Base-by-base conservation (phyloP, 1,140 invertebrate species). In the Hypsibius dujardini region DNA sequence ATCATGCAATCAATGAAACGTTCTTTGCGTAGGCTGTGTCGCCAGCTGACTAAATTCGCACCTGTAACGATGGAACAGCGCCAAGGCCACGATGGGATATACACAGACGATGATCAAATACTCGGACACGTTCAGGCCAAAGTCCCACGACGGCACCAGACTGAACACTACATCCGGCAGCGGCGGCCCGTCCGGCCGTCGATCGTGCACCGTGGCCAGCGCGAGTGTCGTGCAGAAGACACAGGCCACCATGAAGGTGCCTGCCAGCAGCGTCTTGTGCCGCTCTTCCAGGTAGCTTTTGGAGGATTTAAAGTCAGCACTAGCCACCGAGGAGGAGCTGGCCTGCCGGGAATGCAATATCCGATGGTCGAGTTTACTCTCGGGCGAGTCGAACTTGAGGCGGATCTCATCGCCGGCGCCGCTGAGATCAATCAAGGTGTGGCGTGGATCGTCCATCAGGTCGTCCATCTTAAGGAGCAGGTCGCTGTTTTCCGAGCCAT, bases 11-110 rank as follows among this genome's bases (percentile, higher is more conserved):
- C n/a, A n/a, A n/a, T n/a, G n/a, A n/a, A n/a, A n/a, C n/a, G n/a
- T n/a, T n/a, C n/a, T n/a, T n/a, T n/a, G n/a, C n/a, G n/a, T n/a
- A n/a, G n/a, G n/a, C n/a, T n/a, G n/a, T n/a, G n/a, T n/a, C n/a
- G n/a, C n/a, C n/a, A n/a, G n/a, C n/a, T n/a, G n/a, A n/a, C n/a
- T n/a, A n/a, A n/a, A n/a, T n/a, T n/a, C n/a, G n/a, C n/a, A 87
- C 83, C 89, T 85, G 80, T 91, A 87, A 77, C 87, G 89, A 81
- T 92, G 89, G 78, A 90, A 86, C 75, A 90, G 80, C 70, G 90
- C 83, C 73, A 89, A 83, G 73, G 89, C 75, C 79, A 88, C 83
- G 70, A 86, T 85, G 47, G 85, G 83, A 75, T 85, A 86, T 47
- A 87, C 86, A 70, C 86, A 85, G 76, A 90, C 80, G 82, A 91